These are phyloP conservation scores for Agrochola circellaris DNA, from an alignment of 2,888 invertebrate genomes.

Conservation along the genomic window DNA sequence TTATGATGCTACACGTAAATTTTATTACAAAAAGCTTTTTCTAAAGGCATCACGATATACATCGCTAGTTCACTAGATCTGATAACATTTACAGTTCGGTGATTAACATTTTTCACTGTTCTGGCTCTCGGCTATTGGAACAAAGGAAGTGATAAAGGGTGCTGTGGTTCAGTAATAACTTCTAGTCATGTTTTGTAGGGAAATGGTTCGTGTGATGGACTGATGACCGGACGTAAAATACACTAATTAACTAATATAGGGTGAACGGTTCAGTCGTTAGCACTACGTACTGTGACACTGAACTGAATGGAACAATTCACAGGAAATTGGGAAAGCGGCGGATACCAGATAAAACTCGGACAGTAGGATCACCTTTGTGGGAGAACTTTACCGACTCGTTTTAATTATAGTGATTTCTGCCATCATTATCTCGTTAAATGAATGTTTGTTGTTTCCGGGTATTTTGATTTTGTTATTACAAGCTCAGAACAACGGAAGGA, in stretches of 20 bases:
- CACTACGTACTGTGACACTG: conserved; percentile 57
- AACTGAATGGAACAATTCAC: conserved; percentile 70
- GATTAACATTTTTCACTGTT: conserved; percentile 78
- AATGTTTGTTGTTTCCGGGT: conserved; percentile 32
- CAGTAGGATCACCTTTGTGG: conserved; percentile 47
- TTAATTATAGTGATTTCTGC: conserved; percentile 54
- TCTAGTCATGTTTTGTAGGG: conserved; percentile 69
- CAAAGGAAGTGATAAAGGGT: conserved; percentile 69
- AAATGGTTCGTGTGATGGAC: conserved; percentile 70
- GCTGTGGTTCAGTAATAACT: conserved; percentile 69
- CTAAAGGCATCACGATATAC: conserved; percentile 33
- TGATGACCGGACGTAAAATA: conserved; percentile 79
- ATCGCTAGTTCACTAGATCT: conserved; percentile 72
- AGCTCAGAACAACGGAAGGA: not conserved
- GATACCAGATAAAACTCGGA: conserved; percentile 57
- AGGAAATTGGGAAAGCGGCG: conserved; percentile 75
- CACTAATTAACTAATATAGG: conserved; percentile 77
- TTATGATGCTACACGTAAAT: conserved; percentile 29
- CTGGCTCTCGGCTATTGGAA: conserved; percentile 63
- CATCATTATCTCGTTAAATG: conserved; percentile 32
- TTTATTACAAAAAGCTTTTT: conserved; percentile 40
- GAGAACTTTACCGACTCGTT: conserved; percentile 46
- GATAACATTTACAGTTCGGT: conserved; percentile 75
- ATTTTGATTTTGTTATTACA: not conserved
- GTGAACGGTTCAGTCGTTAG: conserved; percentile 70